phyloP scores from a whole-genome alignment of 2,888 invertebrate genomes.

The Embidobia sp. region DNA sequence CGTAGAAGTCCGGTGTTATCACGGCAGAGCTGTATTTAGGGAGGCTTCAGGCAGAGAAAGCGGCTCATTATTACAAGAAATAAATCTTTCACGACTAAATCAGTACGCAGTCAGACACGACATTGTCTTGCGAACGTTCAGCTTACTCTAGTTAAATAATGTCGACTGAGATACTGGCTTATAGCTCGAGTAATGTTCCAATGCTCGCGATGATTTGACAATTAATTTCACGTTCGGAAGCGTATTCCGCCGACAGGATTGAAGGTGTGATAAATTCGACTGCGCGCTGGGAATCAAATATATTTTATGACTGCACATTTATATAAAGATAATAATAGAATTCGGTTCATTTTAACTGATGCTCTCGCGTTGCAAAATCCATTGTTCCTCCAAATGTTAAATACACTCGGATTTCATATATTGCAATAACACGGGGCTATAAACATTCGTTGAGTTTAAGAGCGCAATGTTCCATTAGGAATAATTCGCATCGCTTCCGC shows the following conservation, averaged over 20 bases:
- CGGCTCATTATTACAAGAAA: slow-evolving; percentile 66
- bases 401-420: slow-evolving; percentile 44
- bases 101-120: slow-evolving; percentile 59
- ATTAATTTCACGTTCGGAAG: slow-evolving; percentile 43
- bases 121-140: slow-evolving; percentile 62
- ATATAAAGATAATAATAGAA: slow-evolving; percentile 44
- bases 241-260: slow-evolving; percentile 22
- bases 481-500: slow-evolving; percentile 28
- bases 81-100: slow-evolving; percentile 71
- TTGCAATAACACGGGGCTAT: slow-evolving; percentile 40
- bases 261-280: slow-evolving; percentile 42
- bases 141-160: slow-evolving; percentile 50
- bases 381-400: slow-evolving; percentile 46
- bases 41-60: slow-evolving; percentile 55
- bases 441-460: slow-evolving; percentile 43
- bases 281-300: slow-evolving; percentile 34
- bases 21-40: slow-evolving; percentile 45
- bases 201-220: slow-evolving; percentile 48
- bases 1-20: slow-evolving; percentile 49
- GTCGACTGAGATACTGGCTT: slow-evolving; percentile 18
- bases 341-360: slow-evolving; percentile 28
- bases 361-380: slow-evolving; percentile 29
- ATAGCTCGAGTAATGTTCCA: slow-evolving; percentile 30
- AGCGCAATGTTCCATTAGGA: slow-evolving; percentile 32
- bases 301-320: slow-evolving; percentile 40